Conservation (phyloP, 2,888 invertebrate genomes). For the Stictocephala bisonia region DNA sequence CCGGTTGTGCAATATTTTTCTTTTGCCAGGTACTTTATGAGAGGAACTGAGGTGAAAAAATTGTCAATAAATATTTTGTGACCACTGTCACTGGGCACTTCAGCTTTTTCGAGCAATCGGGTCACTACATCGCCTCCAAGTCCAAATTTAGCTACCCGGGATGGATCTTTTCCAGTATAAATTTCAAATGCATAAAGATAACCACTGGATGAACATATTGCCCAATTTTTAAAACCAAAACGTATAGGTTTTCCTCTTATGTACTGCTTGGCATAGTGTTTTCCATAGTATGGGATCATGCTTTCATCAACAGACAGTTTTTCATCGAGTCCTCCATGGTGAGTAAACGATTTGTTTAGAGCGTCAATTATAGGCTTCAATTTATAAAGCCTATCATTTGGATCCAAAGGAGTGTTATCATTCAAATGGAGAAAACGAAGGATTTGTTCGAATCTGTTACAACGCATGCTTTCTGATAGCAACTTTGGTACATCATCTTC, state of each 20-base stretch:
- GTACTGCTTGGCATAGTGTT: conserved; percentile 40
- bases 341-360: not conserved
- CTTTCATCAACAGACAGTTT: too few species aligned
- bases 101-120: conserved; percentile 34
- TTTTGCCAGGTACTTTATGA: too few species aligned
- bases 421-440: conserved; percentile 30
- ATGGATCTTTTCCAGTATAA: conserved; percentile 14
- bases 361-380: conserved; percentile 1
- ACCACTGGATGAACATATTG: conserved; percentile 41
- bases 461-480: conserved; percentile 26
- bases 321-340: conserved; percentile 24
- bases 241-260: conserved; percentile 40
- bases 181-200: conserved; percentile 36
- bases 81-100: too few species aligned
- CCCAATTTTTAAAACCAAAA: conserved; percentile 45
- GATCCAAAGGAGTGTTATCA: not conserved
- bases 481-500: conserved; percentile 32
- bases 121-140: too few species aligned
- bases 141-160: conserved; percentile 24
- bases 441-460: conserved; percentile 35
- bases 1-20: conserved; percentile 28
- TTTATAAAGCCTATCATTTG: not conserved
- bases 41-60: conserved; percentile 31
- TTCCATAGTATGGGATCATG: conserved; percentile 43
- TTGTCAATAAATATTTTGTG: conserved; percentile 36